These are phyloP conservation scores for Austrofundulus limnaeus DNA, from an alignment of 2,113 vertebrate species.

Conservation along the genomic window DNA sequence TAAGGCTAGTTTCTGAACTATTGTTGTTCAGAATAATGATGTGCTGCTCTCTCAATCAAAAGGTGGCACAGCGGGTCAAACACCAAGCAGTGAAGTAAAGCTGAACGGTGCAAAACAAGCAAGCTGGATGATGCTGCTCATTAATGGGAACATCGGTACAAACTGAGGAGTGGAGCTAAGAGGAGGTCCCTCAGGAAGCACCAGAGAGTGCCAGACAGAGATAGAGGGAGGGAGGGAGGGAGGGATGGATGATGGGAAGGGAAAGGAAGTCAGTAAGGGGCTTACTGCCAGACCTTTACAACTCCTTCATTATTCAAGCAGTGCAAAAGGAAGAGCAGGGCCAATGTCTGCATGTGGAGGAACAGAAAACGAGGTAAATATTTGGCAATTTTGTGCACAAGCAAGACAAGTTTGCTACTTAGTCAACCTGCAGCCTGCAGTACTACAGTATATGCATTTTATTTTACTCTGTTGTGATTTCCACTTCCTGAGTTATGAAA, in stretches of 20 bases:
- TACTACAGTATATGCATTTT: too few relatives aligned
- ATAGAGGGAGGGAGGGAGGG: constrained; percentile 1
- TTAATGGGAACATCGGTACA: constrained; percentile 53
- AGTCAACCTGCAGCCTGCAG: constrained; percentile 38
- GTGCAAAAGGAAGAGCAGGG: constrained; percentile 46
- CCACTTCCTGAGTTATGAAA: too few relatives aligned
- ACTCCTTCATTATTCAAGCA: constrained; percentile 68
- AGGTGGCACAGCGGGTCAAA: constrained; percentile 51
- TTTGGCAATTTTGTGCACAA: constrained; percentile 16
- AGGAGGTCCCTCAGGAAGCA: constrained; percentile 52
- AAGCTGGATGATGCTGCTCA: constrained; percentile 57
- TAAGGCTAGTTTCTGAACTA: not conserved
- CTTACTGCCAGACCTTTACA: constrained; percentile 68
- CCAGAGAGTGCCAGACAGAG: constrained; percentile 11
- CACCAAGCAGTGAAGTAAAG: constrained; percentile 45
- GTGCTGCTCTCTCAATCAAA: constrained; percentile 43
- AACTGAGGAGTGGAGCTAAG: constrained; percentile 45
- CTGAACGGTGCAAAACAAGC: constrained; percentile 54
- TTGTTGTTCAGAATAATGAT: constrained; percentile 34
- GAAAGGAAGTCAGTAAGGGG: constrained; percentile 46
- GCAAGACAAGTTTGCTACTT: too few relatives aligned
- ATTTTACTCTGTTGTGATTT: not conserved
- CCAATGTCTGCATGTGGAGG: constrained; percentile 24
- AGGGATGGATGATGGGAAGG: constrained; percentile 17
- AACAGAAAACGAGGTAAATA: constrained; percentile 27